phyloP scores from a whole-genome alignment of 37 sponge, comb jelly and placozoan species.

The Agelas oroides region DNA sequence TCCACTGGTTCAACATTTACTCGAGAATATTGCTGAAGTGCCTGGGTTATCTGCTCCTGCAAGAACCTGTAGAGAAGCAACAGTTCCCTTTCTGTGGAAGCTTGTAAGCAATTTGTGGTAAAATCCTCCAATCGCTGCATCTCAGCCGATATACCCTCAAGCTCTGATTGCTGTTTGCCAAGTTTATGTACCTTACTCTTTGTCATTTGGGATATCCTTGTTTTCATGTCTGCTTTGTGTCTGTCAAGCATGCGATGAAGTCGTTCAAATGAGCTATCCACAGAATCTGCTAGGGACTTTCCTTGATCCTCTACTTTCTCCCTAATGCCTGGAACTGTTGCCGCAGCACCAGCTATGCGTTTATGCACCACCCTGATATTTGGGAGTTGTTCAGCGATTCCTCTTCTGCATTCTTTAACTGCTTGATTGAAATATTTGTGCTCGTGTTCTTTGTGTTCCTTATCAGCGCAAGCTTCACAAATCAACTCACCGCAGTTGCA shows the following conservation, averaged over 20 bases:
- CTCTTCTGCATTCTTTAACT: neutral
- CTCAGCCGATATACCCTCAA: neutral
- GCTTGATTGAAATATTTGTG: neutral
- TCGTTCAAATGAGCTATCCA: neutral
- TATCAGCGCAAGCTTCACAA: neutral
- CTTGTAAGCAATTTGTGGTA: neutral
- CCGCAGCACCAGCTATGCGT: neutral
- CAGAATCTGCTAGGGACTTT: neutral
- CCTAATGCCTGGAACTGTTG: neutral
- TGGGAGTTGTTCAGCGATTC: neutral
- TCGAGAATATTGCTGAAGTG: neutral
- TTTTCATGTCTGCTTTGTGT: neutral
- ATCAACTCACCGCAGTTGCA: neutral
- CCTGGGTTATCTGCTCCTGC: neutral
- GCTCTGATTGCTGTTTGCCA: neutral
- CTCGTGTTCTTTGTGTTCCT: neutral
- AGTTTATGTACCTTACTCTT: neutral
- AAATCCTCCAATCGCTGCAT: conserved; percentile 1
- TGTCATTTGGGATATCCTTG: neutral
- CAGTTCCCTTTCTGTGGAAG: conserved; percentile 10
- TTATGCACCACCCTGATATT: neutral
- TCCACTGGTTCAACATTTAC: neutral
- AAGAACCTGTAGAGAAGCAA: conserved; percentile 2
- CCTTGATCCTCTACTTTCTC: neutral
- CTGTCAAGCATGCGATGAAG: neutral